Evolutionary conservation across 2,888 invertebrate species (phyloP).

Genomic region (Epirrhoe tristata): DNA sequence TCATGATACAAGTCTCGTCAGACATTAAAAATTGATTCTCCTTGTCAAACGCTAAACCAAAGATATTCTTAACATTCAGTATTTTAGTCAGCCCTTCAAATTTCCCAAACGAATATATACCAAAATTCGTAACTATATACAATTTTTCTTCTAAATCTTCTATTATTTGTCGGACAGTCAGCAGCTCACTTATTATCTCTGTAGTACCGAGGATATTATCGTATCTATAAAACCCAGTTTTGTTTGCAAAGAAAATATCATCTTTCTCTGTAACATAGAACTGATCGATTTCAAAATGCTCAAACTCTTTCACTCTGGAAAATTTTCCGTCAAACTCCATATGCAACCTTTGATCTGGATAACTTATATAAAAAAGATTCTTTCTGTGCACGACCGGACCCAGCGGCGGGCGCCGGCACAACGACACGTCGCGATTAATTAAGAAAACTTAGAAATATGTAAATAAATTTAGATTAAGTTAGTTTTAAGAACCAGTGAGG

Average conservation of each 20-base stretch:
- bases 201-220: slow-evolving; percentile 48
- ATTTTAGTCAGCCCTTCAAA: slow-evolving; percentile 55
- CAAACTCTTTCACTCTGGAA: slow-evolving; percentile 63
- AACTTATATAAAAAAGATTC: slow-evolving; percentile 68
- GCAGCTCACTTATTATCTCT: slow-evolving; percentile 54
- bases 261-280: slow-evolving; percentile 56
- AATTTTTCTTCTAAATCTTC: slow-evolving; percentile 65
- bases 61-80: slow-evolving; percentile 56
- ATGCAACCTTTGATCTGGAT: slow-evolving; percentile 66
- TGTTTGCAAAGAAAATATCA: slow-evolving; percentile 64
- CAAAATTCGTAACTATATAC: slow-evolving; percentile 65
- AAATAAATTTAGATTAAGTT: too few relatives aligned
- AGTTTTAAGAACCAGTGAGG: too few relatives aligned
- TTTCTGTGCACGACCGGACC: too few relatives aligned
- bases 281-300: slow-evolving; percentile 63
- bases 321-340: slow-evolving; percentile 66
- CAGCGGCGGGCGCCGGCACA: too few relatives aligned
- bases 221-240: slow-evolving; percentile 63
- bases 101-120: slow-evolving; percentile 52
- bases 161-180: slow-evolving; percentile 64
- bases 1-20: slow-evolving; percentile 61
- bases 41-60: slow-evolving; percentile 66
- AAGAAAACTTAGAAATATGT: too few relatives aligned
- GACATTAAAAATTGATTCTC: slow-evolving; percentile 67
- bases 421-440: too few relatives aligned